Conservation (phyloP, 1,140 invertebrate genomes). For the Hydropsyche tenuis region DNA sequence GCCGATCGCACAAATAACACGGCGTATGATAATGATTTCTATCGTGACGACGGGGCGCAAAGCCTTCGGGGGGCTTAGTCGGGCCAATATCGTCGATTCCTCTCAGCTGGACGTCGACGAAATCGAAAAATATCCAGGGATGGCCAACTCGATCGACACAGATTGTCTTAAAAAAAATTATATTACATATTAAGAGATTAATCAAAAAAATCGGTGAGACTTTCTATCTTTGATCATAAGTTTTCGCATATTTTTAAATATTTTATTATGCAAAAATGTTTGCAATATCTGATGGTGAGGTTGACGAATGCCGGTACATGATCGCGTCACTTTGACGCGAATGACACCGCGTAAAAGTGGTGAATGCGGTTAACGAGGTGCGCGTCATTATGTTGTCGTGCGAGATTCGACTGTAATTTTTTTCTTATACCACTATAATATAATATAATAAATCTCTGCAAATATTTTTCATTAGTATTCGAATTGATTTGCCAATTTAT, state of each 20-base stretch:
- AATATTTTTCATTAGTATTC: no score
- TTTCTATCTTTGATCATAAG: no score
- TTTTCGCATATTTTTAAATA: neutral
- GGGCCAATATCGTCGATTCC: conserved; percentile 16
- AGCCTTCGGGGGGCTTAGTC: conserved; percentile 31
- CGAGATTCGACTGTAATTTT: no score
- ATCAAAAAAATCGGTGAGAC: no score
- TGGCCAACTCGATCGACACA: conserved; percentile 13
- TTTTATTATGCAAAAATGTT: no score
- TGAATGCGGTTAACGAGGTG: conserved; percentile 26
- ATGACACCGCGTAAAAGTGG: conserved; percentile 26
- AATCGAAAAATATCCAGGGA: conserved; percentile 28
- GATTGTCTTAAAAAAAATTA: no score
- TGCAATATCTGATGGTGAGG: neutral
- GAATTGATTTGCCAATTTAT: no score
- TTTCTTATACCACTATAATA: no score
- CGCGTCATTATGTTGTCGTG: neutral
- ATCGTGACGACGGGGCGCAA: conserved; percentile 23
- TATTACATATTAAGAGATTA: no score
- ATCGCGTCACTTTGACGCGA: conserved; percentile 22
- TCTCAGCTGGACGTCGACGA: conserved; percentile 34
- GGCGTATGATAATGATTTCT: conserved; percentile 30
- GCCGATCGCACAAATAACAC: neutral
- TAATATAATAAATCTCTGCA: no score
- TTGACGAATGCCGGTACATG: conserved; percentile 19